Percentiles rank a stretch among this genome's conserved stretches.
These are phyloP conservation scores for Pharmacophagus antenor DNA, from an alignment of 2,888 invertebrate species.

Conservation along the genomic window DNA sequence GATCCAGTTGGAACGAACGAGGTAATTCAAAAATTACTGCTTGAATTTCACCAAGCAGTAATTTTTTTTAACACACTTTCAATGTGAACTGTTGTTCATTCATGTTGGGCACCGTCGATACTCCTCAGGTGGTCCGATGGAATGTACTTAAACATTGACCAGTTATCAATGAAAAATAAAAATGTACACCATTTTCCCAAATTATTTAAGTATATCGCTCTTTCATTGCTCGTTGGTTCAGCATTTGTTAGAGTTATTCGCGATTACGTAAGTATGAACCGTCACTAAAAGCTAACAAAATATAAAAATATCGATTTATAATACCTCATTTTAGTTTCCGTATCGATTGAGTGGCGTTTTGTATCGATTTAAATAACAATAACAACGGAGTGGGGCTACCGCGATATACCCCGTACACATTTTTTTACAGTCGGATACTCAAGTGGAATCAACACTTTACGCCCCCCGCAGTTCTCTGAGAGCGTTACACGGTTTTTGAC, in stretches of 20 bases:
- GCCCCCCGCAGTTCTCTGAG: constrained; percentile 39
- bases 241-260: neutral
- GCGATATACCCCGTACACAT: constrained; percentile 32
- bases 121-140: neutral
- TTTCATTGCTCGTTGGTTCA: neutral
- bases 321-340: neutral
- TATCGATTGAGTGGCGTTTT: neutral
- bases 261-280: neutral
- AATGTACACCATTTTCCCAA: neutral
- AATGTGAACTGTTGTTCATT: neutral
- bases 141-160: neutral
- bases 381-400: constrained; percentile 11
- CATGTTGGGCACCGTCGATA: neutral
- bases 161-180: neutral
- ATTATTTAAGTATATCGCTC: neutral
- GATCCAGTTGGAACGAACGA: neutral
- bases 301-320: constrained; percentile 9
- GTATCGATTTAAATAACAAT: constrained; percentile 14
- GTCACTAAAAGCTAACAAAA: neutral
- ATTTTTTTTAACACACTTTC: neutral
- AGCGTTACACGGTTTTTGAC: constrained; percentile 46
- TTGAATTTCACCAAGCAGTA: neutral
- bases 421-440: constrained; percentile 37
- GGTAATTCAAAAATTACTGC: too few species aligned
- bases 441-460: constrained; percentile 38